These are phyloP conservation scores for Spilosoma lubricipeda DNA, from an alignment of 2,888 invertebrate genomes.

Conservation along the genomic window DNA sequence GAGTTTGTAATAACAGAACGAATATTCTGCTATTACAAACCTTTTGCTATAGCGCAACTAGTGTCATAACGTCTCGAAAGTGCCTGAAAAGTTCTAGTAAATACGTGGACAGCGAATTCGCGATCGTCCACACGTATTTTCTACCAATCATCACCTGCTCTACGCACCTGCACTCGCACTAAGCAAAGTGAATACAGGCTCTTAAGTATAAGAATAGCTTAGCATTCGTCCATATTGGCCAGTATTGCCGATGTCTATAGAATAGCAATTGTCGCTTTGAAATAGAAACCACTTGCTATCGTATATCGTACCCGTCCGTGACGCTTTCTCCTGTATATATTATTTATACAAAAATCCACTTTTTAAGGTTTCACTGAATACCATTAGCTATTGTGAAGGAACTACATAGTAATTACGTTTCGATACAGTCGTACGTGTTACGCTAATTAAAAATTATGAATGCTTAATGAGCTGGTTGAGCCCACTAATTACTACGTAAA, in stretches of 20 bases:
- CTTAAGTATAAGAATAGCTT: too few species aligned
- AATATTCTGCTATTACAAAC: too few species aligned
- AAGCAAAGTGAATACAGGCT: too few species aligned
- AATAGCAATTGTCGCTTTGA: slow-evolving; percentile 28
- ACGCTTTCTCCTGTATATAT: slow-evolving; percentile 39
- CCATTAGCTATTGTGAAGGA: slow-evolving; percentile 22
- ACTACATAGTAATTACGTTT: slow-evolving; percentile 7
- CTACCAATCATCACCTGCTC: too few species aligned
- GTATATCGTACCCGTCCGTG: slow-evolving; percentile 28
- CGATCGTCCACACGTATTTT: too few species aligned
- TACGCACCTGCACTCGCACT: too few species aligned
- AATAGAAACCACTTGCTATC: slow-evolving; percentile 39
- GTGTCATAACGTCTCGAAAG: too few species aligned
- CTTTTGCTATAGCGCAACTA: too few species aligned
- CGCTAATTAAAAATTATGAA: slow-evolving; percentile 6
- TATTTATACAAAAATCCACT: slow-evolving; percentile 38
- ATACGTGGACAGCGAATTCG: too few species aligned
- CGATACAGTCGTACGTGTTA: slow-evolving; percentile 5
- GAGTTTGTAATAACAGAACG: too few species aligned
- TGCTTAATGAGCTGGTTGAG: background rate
- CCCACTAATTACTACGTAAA: background rate
- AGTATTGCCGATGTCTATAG: slow-evolving; percentile 5
- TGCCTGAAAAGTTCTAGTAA: too few species aligned
- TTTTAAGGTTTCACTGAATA: slow-evolving; percentile 29
- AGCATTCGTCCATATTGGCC: background rate